phyloP scores from a whole-genome alignment of 2,888 invertebrate species.

The Autographa pulchrina region DNA sequence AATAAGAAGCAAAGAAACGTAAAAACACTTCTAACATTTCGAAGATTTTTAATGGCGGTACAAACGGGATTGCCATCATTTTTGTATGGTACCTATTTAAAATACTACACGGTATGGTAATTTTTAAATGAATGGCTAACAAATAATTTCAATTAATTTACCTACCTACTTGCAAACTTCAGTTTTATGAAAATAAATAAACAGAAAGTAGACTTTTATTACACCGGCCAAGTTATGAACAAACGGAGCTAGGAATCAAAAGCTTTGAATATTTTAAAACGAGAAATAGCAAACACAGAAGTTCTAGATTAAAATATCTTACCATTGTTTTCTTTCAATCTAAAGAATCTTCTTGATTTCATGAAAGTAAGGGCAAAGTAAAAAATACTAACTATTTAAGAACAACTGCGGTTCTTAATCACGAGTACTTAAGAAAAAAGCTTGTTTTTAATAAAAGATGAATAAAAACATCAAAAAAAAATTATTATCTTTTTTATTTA shows the following conservation, averaged over 20 bases:
- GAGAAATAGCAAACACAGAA: slow-evolving; percentile 40
- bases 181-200: not conserved
- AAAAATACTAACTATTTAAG: not conserved
- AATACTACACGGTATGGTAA: too few relatives aligned
- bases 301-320: slow-evolving; percentile 37
- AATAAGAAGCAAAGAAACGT: not conserved
- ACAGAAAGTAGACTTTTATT: slow-evolving; percentile 6
- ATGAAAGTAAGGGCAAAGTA: not conserved
- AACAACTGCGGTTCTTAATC: not conserved
- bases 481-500: too few relatives aligned
- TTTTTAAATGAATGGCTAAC: not conserved
- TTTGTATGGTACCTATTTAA: too few relatives aligned
- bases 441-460: too few relatives aligned
- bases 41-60: too few relatives aligned
- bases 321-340: slow-evolving; percentile 44
- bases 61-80: too few relatives aligned
- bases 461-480: too few relatives aligned
- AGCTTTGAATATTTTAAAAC: slow-evolving; percentile 36
- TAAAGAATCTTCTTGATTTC: slow-evolving; percentile 17
- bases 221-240: slow-evolving; percentile 34
- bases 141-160: not conserved
- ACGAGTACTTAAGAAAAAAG: not conserved
- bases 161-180: not conserved
- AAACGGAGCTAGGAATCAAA: slow-evolving; percentile 38
- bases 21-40: too few relatives aligned